Percentiles rank a stretch among this genome's conserved stretches.
Conservation (phyloP, 2,888 invertebrate genomes). For the Nomada fucata region DNA sequence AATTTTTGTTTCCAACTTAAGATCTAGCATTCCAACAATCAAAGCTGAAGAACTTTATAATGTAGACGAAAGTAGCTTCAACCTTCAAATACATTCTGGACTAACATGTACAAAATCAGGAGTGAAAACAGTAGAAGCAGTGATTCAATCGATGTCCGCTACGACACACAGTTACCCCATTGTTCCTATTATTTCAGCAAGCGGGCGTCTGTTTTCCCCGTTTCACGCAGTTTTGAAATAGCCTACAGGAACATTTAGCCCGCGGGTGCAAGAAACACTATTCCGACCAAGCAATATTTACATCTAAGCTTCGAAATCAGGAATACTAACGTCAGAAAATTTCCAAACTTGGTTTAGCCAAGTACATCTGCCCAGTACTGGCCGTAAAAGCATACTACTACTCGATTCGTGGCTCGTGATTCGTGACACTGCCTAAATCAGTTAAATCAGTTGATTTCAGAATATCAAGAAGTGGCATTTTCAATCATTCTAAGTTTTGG, state of each 20-base stretch:
- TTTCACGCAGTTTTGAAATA: not conserved
- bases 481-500: not conserved
- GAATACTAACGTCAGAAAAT: not conserved
- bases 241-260: not conserved
- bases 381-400: not conserved
- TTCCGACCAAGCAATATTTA: not conserved
- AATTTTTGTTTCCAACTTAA: not conserved
- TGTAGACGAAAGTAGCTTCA: not conserved
- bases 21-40: not conserved
- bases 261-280: not conserved
- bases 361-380: not conserved
- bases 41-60: not conserved
- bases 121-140: too few relatives aligned
- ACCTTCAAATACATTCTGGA: not conserved
- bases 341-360: not conserved
- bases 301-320: not conserved
- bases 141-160: not conserved
- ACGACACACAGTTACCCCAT: not conserved
- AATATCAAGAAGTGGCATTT: not conserved
- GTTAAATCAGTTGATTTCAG: not conserved
- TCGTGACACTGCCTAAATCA: not conserved
- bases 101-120: too few relatives aligned
- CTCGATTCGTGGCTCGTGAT: slow-evolving; percentile 10
- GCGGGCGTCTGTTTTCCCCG: not conserved
- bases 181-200: not conserved